Evolutionary conservation across 1,140 invertebrate species (phyloP), one percentile per base, ranked within the genome.

Genomic region (Drosophila subpulchrella): DNA sequence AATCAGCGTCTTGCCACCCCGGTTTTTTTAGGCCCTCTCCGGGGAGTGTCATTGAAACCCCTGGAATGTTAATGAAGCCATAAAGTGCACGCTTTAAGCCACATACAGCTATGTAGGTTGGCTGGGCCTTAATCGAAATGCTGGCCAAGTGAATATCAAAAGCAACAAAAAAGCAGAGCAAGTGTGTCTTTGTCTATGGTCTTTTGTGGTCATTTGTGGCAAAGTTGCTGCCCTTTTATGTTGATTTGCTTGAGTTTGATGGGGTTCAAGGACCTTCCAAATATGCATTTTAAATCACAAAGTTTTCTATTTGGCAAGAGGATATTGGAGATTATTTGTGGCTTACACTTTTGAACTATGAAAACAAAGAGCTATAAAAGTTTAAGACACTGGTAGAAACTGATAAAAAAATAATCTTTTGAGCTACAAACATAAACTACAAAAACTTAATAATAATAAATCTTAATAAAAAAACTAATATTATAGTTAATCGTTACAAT

Each of bases 21-120:
- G 7, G 6, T 17, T 44, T 24, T 20, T 15, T 12, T 13, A n/a
- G 6, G 20, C 27, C 11, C 2, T 8, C 36, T 2, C 32, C 11
- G 12, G 39, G 34, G 61, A 46, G 75, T 77, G 75, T 77, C 73
- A 77, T 50, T 67, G 83, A 86, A 82, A 57, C 79, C 83, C 47
- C 56, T 53, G 57, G 67, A 83, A 88, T 86, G 83, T 88, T 79
- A 86, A 86, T 88, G 79, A 86, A 86, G 79, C 83, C 83, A 80
- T 88, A 88, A 88, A 86, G 79, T 80, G 75, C 67, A 57, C 82
- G 54, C 57, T 81, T 78, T 81, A 63, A 67, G 60, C 55, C 63
- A 68, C 59, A 76, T 82, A 79, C 79, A 73, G 73, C 78, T 76
- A 20, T 20, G 20, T 20, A 63, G 67, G 10, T 73, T 76, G 63